These are phyloP conservation scores for Macrostomum cliftonense DNA, from an alignment of 2,888 invertebrate genomes.

Conservation along the genomic window DNA sequence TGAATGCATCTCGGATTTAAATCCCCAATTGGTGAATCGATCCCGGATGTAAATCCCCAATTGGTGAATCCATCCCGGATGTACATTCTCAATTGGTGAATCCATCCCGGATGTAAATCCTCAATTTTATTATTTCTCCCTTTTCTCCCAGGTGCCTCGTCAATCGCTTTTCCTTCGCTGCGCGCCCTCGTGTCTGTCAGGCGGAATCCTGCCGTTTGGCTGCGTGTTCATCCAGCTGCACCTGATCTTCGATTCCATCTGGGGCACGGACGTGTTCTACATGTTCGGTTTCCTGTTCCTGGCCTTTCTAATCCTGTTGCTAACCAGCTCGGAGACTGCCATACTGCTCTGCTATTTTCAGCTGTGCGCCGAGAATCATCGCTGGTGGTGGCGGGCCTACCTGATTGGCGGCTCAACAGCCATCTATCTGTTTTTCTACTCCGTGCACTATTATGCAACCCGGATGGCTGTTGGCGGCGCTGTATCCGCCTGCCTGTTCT, in stretches of 20 bases:
- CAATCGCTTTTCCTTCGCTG: slow-evolving; percentile 87
- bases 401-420: slow-evolving; percentile 90
- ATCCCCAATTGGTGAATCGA: too few relatives aligned
- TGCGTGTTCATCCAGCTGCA: slow-evolving; percentile 96
- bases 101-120: too few relatives aligned
- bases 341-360: slow-evolving; percentile 95
- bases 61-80: too few relatives aligned
- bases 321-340: slow-evolving; percentile 97
- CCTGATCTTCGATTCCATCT: slow-evolving; percentile 92
- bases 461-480: slow-evolving; percentile 83
- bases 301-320: slow-evolving; percentile 84
- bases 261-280: slow-evolving; percentile 83
- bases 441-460: slow-evolving; percentile 88
- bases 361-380: slow-evolving; percentile 98
- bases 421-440: slow-evolving; percentile 84
- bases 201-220: slow-evolving; percentile 90
- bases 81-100: too few relatives aligned
- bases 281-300: slow-evolving; percentile 98
- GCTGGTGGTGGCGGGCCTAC: slow-evolving; percentile 97
- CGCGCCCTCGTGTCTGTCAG: slow-evolving; percentile 76
- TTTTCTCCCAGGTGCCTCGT: slow-evolving; percentile 92
- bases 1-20: too few relatives aligned
- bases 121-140: too few relatives aligned
- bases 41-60: too few relatives aligned
- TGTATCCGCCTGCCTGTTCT: slow-evolving; percentile 85